These are phyloP conservation scores for Cotesia vestalis DNA, from an alignment of 1,140 invertebrate genomes.

Conservation along the genomic window DNA sequence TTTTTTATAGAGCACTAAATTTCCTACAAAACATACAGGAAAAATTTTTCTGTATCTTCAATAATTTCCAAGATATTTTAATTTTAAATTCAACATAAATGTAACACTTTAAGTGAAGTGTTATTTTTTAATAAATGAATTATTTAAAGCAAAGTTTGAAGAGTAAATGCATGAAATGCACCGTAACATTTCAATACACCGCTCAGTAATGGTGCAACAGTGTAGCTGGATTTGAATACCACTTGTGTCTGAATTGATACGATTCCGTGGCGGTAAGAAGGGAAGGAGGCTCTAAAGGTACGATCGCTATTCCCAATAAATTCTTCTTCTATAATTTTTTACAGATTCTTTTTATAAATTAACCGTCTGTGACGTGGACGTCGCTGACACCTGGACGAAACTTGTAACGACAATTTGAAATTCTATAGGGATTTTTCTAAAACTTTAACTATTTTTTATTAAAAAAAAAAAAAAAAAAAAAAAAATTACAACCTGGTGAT, in stretches of 20 bases:
- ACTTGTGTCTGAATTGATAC: slow-evolving; percentile 25
- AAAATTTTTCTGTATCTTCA: too few relatives aligned
- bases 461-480: slow-evolving; percentile 20
- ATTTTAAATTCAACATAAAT: too few relatives aligned
- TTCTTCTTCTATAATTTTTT: background rate
- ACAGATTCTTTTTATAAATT: too few relatives aligned
- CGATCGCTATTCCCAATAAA: slow-evolving; percentile 4
- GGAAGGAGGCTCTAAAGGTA: background rate
- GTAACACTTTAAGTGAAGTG: too few relatives aligned
- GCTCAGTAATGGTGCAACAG: background rate
- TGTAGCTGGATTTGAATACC: slow-evolving; percentile 26
- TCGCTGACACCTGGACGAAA: background rate
- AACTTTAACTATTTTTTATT: background rate
- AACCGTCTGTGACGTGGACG: too few relatives aligned
- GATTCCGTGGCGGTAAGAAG: slow-evolving; percentile 7
- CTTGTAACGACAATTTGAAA: slow-evolving; percentile 9
- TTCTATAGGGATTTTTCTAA: background rate
- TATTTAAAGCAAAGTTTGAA: too few relatives aligned
- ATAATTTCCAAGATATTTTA: too few relatives aligned
- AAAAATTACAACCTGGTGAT: slow-evolving; percentile 15
- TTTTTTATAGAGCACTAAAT: too few relatives aligned
- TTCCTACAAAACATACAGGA: too few relatives aligned
- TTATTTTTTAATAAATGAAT: too few relatives aligned
- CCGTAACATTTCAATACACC: background rate
- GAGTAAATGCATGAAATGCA: slow-evolving; percentile 1